Evolutionary conservation across 1,140 invertebrate species (phyloP), one percentile per base, ranked within the genome.

Genomic region (Polypedilum vanderplanki): DNA sequence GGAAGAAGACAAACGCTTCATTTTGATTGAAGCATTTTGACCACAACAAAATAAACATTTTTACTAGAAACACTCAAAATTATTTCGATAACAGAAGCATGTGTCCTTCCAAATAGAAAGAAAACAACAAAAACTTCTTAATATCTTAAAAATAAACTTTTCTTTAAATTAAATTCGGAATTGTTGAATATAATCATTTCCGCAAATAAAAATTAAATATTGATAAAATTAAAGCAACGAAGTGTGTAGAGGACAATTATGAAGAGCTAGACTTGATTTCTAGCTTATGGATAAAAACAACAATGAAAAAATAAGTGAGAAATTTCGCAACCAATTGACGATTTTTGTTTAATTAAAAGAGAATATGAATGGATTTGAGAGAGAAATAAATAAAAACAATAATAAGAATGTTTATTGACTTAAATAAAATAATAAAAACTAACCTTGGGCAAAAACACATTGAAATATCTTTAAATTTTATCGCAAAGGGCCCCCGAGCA

Each of bases 51-150:
- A 57, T 57, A 57, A 57, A 12, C 46, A 70, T 70, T 70, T 70
- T 70, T 70, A 70, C 65, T 70, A 70, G 65, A 70, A 22, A 70
- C 65, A 70, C 65, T 70, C 65, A 70, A 70, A 70, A 70, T 70
- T 20, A 9, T 70, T 70, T 70, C 7, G 18, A 70, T 18, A 18
- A 18, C 9, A 70, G 17, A 70, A 9, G 65, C 9, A 0, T 18
- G 9, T 3, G 24, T 33, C 24, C 24, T 33, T 33, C 5, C 24
- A 33, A 33, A 5, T 33, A 3, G 24, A 33, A 33, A 33, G 24
- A 33, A 3, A 5, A 33, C 24, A 33, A 33, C 24, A 33, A 33
- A 33, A 33, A 33, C 24, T 33, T 33, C 24, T 33, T 33, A 3
- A 33, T 33, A 33, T 33, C 24, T 33, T 33, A 33, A 33, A 33